Evolutionary conservation across 2,888 invertebrate genomes (phyloP).

Genomic region (Netelia melanura): DNA sequence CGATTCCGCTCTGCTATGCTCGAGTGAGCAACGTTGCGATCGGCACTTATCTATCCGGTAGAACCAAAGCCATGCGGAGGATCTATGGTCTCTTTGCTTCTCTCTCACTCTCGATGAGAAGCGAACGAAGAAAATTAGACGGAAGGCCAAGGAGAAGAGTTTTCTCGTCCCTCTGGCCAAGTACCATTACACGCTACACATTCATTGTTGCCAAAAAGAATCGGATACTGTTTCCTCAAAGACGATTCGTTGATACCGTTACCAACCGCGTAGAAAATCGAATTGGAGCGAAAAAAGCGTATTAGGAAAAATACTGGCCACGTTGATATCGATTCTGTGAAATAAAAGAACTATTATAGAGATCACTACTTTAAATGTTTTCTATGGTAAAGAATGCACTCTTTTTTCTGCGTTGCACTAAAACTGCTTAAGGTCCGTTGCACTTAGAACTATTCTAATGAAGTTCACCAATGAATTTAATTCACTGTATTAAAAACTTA

Average conservation of each 20-base stretch:
- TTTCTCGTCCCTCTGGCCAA: not conserved
- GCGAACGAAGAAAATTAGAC: conserved; percentile 49
- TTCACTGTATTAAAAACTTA: not conserved
- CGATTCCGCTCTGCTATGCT: conserved; percentile 71
- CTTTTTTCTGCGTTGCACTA: not conserved
- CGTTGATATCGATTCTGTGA: conserved; percentile 46
- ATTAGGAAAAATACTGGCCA: conserved; percentile 9
- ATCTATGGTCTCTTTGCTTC: conserved; percentile 24
- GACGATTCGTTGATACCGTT: conserved; percentile 5
- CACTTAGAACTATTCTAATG: not conserved
- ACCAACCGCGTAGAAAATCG: conserved; percentile 19
- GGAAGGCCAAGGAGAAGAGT: not conserved
- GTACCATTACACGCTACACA: conserved; percentile 37
- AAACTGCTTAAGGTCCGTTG: not conserved
- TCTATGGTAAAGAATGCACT: too few relatives aligned
- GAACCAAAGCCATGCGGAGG: conserved; percentile 16
- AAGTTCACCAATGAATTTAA: not conserved
- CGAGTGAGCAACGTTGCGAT: conserved; percentile 61
- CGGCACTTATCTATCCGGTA: conserved; percentile 65
- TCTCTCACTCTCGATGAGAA: conserved; percentile 29
- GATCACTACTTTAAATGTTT: not conserved
- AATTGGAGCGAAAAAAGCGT: not conserved
- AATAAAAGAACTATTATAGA: conserved; percentile 25
- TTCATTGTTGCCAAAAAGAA: conserved; percentile 57
- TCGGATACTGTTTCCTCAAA: conserved; percentile 33